A percentile compares a stretch with the other conserved stretches of the same genome.
Conservation (phyloP, 2,113 vertebrate species). For the Lophura nycthemera region DNA sequence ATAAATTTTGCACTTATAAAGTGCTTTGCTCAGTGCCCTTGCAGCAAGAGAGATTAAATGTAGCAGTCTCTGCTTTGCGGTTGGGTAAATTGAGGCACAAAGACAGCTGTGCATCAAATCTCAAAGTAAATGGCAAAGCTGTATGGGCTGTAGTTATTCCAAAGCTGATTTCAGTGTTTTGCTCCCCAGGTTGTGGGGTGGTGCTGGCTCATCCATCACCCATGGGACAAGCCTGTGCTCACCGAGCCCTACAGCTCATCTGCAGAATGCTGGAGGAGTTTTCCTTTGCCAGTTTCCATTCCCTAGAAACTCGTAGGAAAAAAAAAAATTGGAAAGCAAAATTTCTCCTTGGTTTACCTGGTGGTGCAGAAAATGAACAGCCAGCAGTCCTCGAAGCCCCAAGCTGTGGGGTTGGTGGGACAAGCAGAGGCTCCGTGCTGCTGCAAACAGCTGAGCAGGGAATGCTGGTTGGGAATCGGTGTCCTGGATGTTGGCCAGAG, state of each 20-base stretch:
- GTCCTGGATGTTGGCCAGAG: background rate
- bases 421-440: rapidly evolving
- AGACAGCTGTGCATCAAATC: rapidly evolving
- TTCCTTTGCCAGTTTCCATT: background rate
- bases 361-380: background rate
- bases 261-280: background rate
- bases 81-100: conserved; percentile 28
- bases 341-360: background rate
- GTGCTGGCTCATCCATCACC: background rate
- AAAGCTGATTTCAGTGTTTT: background rate
- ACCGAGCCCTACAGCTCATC: rapidly evolving
- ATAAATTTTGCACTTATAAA: background rate
- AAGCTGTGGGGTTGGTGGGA: rapidly evolving
- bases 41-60: background rate
- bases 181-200: rapidly evolving
- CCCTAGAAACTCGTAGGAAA: background rate
- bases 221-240: background rate
- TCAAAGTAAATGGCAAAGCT: background rate
- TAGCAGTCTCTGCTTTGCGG: background rate
- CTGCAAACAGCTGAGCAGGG: background rate
- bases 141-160: background rate
- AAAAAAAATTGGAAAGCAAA: background rate
- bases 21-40: rapidly evolving
- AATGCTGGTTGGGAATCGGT: background rate
- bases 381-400: background rate